Conservation (phyloP, 2,797 vertebrate species). For the Eremophila alpestris region DNA sequence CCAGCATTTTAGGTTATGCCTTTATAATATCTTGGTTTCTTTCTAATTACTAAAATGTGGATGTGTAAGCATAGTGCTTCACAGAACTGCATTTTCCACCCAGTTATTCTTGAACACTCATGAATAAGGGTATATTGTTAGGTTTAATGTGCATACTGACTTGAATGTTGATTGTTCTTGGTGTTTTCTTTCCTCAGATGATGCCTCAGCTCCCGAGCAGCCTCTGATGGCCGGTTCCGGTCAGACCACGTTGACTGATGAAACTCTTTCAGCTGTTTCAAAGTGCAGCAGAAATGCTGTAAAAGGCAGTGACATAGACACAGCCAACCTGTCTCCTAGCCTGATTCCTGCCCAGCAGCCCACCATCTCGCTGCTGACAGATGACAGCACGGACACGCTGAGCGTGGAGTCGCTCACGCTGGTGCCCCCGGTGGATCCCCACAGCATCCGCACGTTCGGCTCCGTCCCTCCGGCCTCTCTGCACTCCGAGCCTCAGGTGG, state of each 20-base stretch:
- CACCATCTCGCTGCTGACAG: conserved; percentile 91
- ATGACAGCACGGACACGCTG: conserved; percentile 80
- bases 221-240: conserved; percentile 70
- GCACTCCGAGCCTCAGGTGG: background rate
- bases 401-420: conserved; percentile 93
- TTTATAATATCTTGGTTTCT: background rate
- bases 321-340: conserved; percentile 87
- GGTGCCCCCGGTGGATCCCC: conserved; percentile 86
- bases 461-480: conserved; percentile 48
- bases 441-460: conserved; percentile 82
- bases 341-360: conserved; percentile 93
- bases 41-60: background rate
- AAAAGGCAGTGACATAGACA: conserved; percentile 64
- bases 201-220: conserved; percentile 76
- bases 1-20: background rate
- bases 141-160: background rate
- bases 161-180: conserved; percentile 21
- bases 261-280: conserved; percentile 35
- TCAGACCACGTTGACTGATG: conserved; percentile 50
- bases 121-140: background rate
- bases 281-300: conserved; percentile 54
- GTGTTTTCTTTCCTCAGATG: conserved; percentile 73
- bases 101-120: background rate
- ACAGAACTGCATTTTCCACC: background rate
- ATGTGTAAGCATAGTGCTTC: background rate